A percentile compares a stretch with the other conserved stretches of the same genome.
Conservation (phyloP, 2,797 vertebrate species). For the Squalus acanthias region DNA sequence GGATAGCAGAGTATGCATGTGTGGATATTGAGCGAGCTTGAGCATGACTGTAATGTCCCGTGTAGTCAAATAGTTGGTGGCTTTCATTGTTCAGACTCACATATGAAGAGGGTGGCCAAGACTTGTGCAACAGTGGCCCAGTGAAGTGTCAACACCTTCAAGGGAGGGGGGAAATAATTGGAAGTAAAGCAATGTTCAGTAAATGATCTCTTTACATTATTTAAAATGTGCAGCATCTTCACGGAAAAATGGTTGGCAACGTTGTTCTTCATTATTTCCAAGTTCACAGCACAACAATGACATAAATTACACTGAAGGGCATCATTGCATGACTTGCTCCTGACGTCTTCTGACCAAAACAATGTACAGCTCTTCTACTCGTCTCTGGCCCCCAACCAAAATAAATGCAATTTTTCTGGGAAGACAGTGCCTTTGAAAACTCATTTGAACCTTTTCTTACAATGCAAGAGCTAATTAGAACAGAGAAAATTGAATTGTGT, state of each 20-base stretch:
- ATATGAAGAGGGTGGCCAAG: not conserved
- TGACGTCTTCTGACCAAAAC: not conserved
- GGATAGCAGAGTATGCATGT: not conserved
- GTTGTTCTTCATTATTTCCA: not conserved
- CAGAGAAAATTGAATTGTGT: not conserved
- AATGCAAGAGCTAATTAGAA: not conserved
- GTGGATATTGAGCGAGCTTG: not conserved
- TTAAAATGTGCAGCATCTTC: not conserved
- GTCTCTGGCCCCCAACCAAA: not conserved
- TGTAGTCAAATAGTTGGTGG: not conserved
- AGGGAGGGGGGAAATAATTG: not conserved
- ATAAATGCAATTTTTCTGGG: not conserved
- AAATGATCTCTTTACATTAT: not conserved
- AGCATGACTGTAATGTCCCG: not conserved
- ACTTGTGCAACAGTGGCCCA: not conserved
- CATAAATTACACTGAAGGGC: not conserved
- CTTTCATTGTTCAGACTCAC: not conserved
- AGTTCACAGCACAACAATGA: not conserved
- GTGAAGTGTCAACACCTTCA: not conserved
- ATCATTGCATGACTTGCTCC: too few relatives aligned
- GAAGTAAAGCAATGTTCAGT: not conserved
- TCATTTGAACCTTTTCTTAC: not conserved
- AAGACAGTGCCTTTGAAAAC: not conserved
- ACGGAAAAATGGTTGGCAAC: not conserved
- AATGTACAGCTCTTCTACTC: not conserved